A percentile compares a stretch with the other conserved stretches of the same genome.
phyloP scores from a whole-genome alignment of 2,888 invertebrate species.

The Cerceris rybyensis region DNA sequence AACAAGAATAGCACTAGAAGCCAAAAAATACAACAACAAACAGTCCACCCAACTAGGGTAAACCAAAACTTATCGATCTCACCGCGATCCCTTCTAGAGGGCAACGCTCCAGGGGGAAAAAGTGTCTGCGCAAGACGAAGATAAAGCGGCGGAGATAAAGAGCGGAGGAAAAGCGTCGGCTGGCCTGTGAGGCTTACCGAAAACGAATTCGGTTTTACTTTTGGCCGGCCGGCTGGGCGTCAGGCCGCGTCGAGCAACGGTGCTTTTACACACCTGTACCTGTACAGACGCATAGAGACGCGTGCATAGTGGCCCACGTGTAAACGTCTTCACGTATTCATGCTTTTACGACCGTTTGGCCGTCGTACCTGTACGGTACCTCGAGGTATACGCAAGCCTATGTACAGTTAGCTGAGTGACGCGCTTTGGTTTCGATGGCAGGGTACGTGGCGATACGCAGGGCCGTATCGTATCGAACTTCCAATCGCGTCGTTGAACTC shows the following conservation, averaged over 20 bases:
- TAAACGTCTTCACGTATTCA: conserved; percentile 62
- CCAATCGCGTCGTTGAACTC: neutral
- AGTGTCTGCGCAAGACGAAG: neutral
- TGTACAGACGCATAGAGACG: conserved; percentile 59
- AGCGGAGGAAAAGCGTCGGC: conserved; percentile 47
- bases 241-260: conserved; percentile 64
- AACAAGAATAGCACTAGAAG: too few species aligned
- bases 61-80: too few species aligned
- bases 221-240: conserved; percentile 64
- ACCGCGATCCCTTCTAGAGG: neutral
- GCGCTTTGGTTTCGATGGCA: conserved; percentile 75
- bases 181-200: conserved; percentile 69
- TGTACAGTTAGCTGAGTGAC: conserved; percentile 80
- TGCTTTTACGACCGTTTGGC: conserved; percentile 66
- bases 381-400: conserved; percentile 61
- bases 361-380: conserved; percentile 63
- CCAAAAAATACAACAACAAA: too few species aligned
- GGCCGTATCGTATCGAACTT: conserved; percentile 43
- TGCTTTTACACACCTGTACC: conserved; percentile 71
- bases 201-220: conserved; percentile 81
- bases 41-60: too few species aligned
- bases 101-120: neutral
- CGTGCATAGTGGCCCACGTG: conserved; percentile 65
- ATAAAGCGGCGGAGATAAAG: conserved; percentile 37
- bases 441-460: conserved; percentile 65